Conservation (phyloP, 37 sponge, comb jelly and placozoan genomes). For the Geodia barretti region DNA sequence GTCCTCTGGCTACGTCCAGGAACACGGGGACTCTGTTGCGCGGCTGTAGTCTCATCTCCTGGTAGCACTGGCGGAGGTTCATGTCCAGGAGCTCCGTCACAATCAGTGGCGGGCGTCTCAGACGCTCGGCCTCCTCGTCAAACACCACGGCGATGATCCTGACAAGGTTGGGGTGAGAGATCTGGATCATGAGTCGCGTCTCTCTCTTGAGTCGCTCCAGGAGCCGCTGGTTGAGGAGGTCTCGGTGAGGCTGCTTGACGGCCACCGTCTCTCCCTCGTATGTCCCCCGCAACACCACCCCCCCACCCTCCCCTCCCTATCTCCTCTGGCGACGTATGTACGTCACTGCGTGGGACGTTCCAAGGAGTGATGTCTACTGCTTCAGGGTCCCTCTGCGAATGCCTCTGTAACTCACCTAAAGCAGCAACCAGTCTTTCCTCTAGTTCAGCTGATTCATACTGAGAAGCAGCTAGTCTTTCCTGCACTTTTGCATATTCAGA, state of each 20-base stretch:
- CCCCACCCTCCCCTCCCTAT: constrained; percentile 70
- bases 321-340: neutral
- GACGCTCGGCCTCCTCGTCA: constrained; percentile 9
- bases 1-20: constrained; percentile 58
- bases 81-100: constrained; percentile 72
- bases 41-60: neutral
- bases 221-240: neutral
- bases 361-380: neutral
- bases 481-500: no score
- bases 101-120: constrained; percentile 28
- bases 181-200: constrained; percentile 38
- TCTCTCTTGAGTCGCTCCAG: constrained; percentile 43
- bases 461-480: no score
- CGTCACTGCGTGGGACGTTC: constrained; percentile 4
- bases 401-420: no score
- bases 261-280: constrained; percentile 64
- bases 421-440: no score
- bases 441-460: no score
- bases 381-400: no score
- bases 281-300: constrained; percentile 44
- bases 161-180: constrained; percentile 68
- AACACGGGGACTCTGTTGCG: constrained; percentile 9
- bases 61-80: constrained; percentile 46
- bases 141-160: constrained; percentile 62
- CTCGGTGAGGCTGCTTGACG: constrained; percentile 54